Evolutionary conservation across 2,888 invertebrate genomes (phyloP).

Genomic region (Campaea margaritaria): DNA sequence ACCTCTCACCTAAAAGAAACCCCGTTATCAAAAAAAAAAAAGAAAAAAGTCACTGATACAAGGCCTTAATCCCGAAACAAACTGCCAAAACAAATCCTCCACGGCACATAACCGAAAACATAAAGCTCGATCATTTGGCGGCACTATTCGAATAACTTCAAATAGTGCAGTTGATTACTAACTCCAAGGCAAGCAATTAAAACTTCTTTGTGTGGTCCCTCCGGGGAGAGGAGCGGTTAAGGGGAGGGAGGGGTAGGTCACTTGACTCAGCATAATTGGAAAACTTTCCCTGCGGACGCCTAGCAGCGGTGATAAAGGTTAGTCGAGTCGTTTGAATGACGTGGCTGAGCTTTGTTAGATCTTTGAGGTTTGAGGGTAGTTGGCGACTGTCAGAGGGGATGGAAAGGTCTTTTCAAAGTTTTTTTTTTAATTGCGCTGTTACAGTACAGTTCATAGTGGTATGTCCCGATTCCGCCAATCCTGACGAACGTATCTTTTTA

Average conservation of each 20-base stretch:
- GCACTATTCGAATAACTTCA: conserved; percentile 58
- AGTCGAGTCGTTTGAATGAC: conserved; percentile 40
- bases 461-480: too few species aligned
- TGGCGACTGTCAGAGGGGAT: conserved; percentile 1
- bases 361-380: conserved; percentile 36
- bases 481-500: too few species aligned
- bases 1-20: too few species aligned
- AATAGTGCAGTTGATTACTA: conserved; percentile 77
- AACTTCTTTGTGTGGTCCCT: conserved; percentile 79
- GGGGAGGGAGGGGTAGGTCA: conserved; percentile 57
- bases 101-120: conserved; percentile 30
- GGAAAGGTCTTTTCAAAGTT: background rate
- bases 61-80: too few species aligned
- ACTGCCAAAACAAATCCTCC: background rate
- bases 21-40: too few species aligned
- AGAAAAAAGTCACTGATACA: too few species aligned
- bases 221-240: conserved; percentile 44
- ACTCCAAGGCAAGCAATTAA: conserved; percentile 81
- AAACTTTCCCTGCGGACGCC: conserved; percentile 46
- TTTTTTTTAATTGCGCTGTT: background rate
- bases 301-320: conserved; percentile 42
- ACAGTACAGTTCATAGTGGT: background rate
- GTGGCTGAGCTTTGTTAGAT: conserved; percentile 31
- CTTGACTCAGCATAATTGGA: conserved; percentile 78
- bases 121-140: conserved; percentile 45